These are phyloP conservation scores for Diplolepis rosae DNA, from an alignment of 2,888 invertebrate genomes.

Conservation along the genomic window DNA sequence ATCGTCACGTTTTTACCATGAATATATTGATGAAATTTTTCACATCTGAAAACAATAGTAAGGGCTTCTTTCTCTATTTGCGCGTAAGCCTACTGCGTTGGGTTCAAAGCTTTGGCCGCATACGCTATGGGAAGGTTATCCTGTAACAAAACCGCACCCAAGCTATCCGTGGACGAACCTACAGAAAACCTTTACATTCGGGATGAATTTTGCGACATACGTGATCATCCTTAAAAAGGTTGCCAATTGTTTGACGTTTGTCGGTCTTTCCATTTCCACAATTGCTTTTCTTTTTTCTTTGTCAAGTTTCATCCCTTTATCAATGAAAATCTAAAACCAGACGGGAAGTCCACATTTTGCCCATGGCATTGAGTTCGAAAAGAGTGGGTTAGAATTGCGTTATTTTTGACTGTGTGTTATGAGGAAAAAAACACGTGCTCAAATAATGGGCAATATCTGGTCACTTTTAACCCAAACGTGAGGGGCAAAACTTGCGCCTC, in stretches of 20 bases:
- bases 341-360: too few species aligned
- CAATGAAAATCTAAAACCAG: constrained; percentile 40
- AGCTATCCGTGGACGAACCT: constrained; percentile 49
- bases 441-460: too few species aligned
- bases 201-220: constrained; percentile 47
- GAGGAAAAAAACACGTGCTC: too few species aligned
- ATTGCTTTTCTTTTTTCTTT: constrained; percentile 47
- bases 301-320: constrained; percentile 41
- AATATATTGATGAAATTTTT: constrained; percentile 41
- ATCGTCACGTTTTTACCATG: constrained; percentile 40
- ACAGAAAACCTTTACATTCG: constrained; percentile 44
- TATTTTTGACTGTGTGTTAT: too few species aligned
- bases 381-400: too few species aligned
- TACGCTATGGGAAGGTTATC: constrained; percentile 63
- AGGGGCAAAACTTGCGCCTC: too few species aligned
- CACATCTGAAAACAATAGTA: constrained; percentile 38
- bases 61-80: constrained; percentile 40
- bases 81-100: constrained; percentile 31
- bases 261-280: constrained; percentile 40
- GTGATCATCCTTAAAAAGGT: constrained; percentile 47
- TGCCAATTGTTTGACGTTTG: constrained; percentile 44
- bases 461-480: too few species aligned
- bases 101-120: constrained; percentile 41
- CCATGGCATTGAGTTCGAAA: too few species aligned
- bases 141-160: constrained; percentile 62